Evolutionary conservation across 1,140 invertebrate species (phyloP).

Genomic region (Melipona quadrifasciata): DNA sequence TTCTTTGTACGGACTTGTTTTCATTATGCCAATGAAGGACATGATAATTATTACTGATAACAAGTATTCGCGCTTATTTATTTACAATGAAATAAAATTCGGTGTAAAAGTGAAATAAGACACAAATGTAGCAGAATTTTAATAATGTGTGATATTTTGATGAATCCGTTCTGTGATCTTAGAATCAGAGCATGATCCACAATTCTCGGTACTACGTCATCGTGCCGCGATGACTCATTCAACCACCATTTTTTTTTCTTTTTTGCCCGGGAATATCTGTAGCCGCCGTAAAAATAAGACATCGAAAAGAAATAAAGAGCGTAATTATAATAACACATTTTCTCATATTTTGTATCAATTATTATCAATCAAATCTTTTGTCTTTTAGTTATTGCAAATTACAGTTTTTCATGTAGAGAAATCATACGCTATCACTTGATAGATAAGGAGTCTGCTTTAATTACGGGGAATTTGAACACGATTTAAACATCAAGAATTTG

Average conservation of each 20-base stretch:
- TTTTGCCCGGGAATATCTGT: constrained; percentile 32
- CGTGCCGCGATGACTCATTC: constrained; percentile 37
- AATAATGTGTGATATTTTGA: not conserved
- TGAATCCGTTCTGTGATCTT: not conserved
- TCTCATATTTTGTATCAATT: not conserved
- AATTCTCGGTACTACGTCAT: constrained; percentile 18
- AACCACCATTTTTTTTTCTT: constrained; percentile 15
- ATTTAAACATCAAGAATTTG: not conserved
- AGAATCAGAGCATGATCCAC: constrained; percentile 25
- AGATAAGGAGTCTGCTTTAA: not conserved
- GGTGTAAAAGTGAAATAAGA: not conserved
- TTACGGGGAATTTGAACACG: not conserved
- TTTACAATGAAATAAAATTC: not conserved
- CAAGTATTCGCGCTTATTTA: not conserved
- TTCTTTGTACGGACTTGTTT: not conserved
- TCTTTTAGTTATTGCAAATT: not conserved
- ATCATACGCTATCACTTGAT: not conserved
- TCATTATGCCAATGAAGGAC: not conserved
- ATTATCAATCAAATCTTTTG: not conserved
- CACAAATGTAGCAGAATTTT: not conserved
- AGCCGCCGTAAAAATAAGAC: constrained; percentile 13
- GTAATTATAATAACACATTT: not conserved
- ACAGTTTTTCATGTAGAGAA: not conserved
- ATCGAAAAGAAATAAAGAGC: not conserved
- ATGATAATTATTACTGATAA: not conserved